These are phyloP conservation scores for Drosophila pruinosa DNA, from an alignment of 1,140 invertebrate species.

Conservation along the genomic window DNA sequence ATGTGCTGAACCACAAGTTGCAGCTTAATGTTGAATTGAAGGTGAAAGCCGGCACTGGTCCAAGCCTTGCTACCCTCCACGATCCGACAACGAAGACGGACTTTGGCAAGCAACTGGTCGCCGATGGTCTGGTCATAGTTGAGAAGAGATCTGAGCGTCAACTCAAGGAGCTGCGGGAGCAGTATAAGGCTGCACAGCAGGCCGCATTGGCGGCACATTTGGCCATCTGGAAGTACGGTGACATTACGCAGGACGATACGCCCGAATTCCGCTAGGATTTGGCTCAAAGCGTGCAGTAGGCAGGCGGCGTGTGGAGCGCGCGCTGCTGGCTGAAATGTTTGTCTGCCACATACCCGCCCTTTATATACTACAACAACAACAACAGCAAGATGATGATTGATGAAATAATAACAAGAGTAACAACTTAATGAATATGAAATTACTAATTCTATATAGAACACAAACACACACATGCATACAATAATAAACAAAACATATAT, in stretches of 20 bases:
- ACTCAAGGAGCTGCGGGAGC: constrained; percentile 90
- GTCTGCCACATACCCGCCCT: constrained; percentile 83
- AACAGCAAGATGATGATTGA: constrained; percentile 10
- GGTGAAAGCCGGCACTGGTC: constrained; percentile 83
- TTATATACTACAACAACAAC: constrained; percentile 74
- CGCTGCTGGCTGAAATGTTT: constrained; percentile 76
- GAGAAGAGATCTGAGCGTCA: constrained; percentile 92
- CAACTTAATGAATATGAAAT: constrained; percentile 78
- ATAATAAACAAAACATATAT: constrained; percentile 54
- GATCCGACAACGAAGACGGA: constrained; percentile 90
- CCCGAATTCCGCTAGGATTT: constrained; percentile 77
- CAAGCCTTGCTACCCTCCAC: constrained; percentile 88
- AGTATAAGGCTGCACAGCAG: constrained; percentile 93
- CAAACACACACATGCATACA: constrained; percentile 31
- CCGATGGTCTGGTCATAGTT: constrained; percentile 92
- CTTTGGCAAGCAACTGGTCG: constrained; percentile 92
- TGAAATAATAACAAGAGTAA: constrained; percentile 34
- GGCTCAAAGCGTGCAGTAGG: constrained; percentile 57
- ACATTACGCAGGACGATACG: constrained; percentile 95
- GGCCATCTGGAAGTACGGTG: constrained; percentile 97
- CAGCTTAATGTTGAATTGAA: constrained; percentile 90
- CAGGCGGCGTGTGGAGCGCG: constrained; percentile 55
- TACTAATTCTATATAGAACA: constrained; percentile 68
- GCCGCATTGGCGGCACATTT: constrained; percentile 92
- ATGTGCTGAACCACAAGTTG: constrained; percentile 87